Base-by-base conservation (phyloP, 1,140 invertebrate genomes). In the Brachionus angularis region DNA sequence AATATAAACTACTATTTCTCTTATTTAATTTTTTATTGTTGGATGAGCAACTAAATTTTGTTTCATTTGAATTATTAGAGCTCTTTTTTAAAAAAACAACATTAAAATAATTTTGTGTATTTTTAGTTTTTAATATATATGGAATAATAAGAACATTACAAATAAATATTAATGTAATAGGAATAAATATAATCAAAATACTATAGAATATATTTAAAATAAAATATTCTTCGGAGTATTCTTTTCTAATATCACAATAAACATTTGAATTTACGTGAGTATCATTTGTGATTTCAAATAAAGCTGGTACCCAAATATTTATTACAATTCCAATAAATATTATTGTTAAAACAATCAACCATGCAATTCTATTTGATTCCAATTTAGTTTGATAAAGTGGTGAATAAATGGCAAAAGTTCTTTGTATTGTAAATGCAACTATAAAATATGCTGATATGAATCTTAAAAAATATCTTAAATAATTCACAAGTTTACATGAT, bases 161-260 rank as follows among this genome's bases (percentile, higher is more conserved):
- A 1, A 67, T 18, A 50, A 67, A 67, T 23, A 67, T 67, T 8
- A 67, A 7, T 8, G 47, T 12, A 34, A 67, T 67, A 10, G 62
- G 62, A 12, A 67, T n/a, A 10, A 67, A 3, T 42, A 67, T 67
- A 18, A 42, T 67, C 23, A 67, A 18, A 16, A 34, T 25, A n/a
- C 46, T 33, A 31, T 67, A 67, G 42, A 67, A 46, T 29, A 67
- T 29, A 33, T 39, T 67, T 3, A 50, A 31, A 36, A 25, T 34
- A 25, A 67, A 67, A 36, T 67, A 67, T 18, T 29, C 29, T 3
- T 21, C 21, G 8, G 62, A 67, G 36, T 25, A 67, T 23, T 67
- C 27, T 46, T 50, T 46, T 47, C 47, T 50, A 10, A 67, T 50
- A 29, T 67, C 62, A 67, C 62, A 67, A 50, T 67, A 67, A 46